A percentile compares a stretch with the other conserved stretches of the same genome.
Conservation (phyloP, 2,797 vertebrate species). For the Falco columbarius region DNA sequence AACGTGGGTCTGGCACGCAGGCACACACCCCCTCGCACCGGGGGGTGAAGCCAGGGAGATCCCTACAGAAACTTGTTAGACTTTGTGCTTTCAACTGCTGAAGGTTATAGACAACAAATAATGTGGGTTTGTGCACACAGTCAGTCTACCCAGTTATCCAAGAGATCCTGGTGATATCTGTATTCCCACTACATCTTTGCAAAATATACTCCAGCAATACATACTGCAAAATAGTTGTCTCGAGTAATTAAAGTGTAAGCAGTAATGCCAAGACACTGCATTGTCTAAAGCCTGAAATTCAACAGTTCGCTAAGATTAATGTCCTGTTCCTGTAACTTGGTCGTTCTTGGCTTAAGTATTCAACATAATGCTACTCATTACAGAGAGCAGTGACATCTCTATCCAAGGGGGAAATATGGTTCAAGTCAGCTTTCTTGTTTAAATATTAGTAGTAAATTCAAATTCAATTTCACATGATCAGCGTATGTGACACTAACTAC, state of each 20-base stretch:
- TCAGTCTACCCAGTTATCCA: background rate
- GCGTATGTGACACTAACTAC: slow-evolving; percentile 71
- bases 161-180: background rate
- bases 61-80: background rate
- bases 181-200: background rate
- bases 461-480: slow-evolving; percentile 73
- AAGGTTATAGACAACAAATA: background rate
- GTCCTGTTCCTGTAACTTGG: slow-evolving; percentile 48
- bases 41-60: background rate
- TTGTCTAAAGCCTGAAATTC: slow-evolving; percentile 41
- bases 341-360: slow-evolving; percentile 68
- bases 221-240: background rate
- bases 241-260: slow-evolving; percentile 25
- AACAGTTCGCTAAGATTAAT: slow-evolving; percentile 62
- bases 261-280: background rate
- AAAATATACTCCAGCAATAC: background rate
- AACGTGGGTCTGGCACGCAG: rapidly evolving
- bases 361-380: slow-evolving; percentile 66
- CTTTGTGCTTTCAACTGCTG: background rate
- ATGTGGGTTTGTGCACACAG: background rate
- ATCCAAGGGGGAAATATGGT: slow-evolving; percentile 70
- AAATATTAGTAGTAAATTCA: slow-evolving; percentile 76
- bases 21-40: rapidly evolving
- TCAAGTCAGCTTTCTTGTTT: slow-evolving; percentile 68
- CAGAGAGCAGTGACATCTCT: slow-evolving; percentile 67